Evolutionary conservation across 2,113 vertebrate species (phyloP).

Genomic region (Callopanchax toddi): DNA sequence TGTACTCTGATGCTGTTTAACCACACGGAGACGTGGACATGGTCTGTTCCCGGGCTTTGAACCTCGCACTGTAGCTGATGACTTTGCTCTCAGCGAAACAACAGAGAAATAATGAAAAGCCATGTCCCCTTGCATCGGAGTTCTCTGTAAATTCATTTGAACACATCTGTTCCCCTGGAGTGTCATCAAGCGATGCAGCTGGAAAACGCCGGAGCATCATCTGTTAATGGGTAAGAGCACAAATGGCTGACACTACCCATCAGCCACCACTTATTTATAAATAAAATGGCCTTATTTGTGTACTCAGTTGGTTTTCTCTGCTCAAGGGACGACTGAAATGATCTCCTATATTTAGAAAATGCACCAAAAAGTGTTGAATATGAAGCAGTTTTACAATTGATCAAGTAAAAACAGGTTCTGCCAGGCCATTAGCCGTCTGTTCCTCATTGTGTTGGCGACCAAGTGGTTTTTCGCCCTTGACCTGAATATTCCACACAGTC

Average conservation of each 20-base stretch:
- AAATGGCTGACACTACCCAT: slow-evolving; percentile 55
- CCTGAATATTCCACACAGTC: slow-evolving; percentile 36
- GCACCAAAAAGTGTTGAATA: slow-evolving; percentile 37
- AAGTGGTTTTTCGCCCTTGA: slow-evolving; percentile 54
- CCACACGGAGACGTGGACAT: slow-evolving; percentile 52
- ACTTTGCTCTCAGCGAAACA: slow-evolving; percentile 54
- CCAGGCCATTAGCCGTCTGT: slow-evolving; percentile 36
- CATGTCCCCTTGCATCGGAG: slow-evolving; percentile 45
- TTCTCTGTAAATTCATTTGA: slow-evolving; percentile 61
- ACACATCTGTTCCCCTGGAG: slow-evolving; percentile 64
- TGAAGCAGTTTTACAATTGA: slow-evolving; percentile 18
- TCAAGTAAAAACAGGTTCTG: slow-evolving; percentile 43
- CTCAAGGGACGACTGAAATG: slow-evolving; percentile 45
- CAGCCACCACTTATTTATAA: slow-evolving; percentile 52
- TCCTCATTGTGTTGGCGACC: slow-evolving; percentile 37
- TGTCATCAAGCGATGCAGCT: slow-evolving; percentile 59
- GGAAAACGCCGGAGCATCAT: slow-evolving; percentile 44
- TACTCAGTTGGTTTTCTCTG: slow-evolving; percentile 26
- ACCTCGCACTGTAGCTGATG: slow-evolving; percentile 55
- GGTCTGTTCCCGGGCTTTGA: slow-evolving; percentile 57
- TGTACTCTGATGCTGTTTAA: slow-evolving; percentile 54
- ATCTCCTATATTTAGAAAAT: slow-evolving; percentile 40
- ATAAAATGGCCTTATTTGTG: slow-evolving; percentile 46
- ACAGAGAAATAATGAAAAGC: slow-evolving; percentile 69
- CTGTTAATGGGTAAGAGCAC: slow-evolving; percentile 46